These are phyloP conservation scores for Ianthella basta DNA, from an alignment of 37 sponge, comb jelly and placozoan genomes.

Conservation along the genomic window DNA sequence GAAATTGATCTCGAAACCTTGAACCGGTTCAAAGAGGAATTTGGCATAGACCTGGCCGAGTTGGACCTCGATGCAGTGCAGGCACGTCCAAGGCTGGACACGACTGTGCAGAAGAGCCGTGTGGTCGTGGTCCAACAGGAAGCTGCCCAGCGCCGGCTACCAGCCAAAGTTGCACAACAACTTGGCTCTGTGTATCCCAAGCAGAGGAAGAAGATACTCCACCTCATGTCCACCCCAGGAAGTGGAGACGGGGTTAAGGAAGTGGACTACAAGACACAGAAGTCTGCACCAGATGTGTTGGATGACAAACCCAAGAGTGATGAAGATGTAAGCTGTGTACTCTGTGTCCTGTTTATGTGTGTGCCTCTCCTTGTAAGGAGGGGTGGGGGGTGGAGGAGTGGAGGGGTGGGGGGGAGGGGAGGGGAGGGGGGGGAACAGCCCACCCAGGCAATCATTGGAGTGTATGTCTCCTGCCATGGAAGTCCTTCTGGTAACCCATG, in stretches of 20 bases:
- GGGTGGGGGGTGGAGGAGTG: too few species aligned
- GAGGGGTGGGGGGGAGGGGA: too few species aligned
- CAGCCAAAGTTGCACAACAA: constrained; percentile 10
- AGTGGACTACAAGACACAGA: not conserved
- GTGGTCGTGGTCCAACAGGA: constrained; percentile 30
- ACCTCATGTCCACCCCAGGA: not conserved
- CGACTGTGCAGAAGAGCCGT: constrained; percentile 53
- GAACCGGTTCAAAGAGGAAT: constrained; percentile 18
- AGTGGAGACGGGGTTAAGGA: not conserved
- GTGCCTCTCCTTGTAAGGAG: too few species aligned
- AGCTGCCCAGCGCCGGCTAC: not conserved
- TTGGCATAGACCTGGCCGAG: constrained; percentile 22
- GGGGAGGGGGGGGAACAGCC: too few species aligned
- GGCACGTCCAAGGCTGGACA: constrained; percentile 51
- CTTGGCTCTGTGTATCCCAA: constrained; percentile 24
- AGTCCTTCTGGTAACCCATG: too few species aligned
- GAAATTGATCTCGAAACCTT: constrained; percentile 22
- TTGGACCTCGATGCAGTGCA: constrained; percentile 17
- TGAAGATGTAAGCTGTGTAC: constrained; percentile 6
- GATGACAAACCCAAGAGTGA: not conserved
- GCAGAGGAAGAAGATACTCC: not conserved
- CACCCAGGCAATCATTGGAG: too few species aligned
- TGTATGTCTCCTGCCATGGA: too few species aligned
- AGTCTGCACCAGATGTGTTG: constrained; percentile 5
- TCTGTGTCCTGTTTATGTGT: too few species aligned